phyloP scores from a whole-genome alignment of 2,888 invertebrate genomes.

The Lithodes maja region DNA sequence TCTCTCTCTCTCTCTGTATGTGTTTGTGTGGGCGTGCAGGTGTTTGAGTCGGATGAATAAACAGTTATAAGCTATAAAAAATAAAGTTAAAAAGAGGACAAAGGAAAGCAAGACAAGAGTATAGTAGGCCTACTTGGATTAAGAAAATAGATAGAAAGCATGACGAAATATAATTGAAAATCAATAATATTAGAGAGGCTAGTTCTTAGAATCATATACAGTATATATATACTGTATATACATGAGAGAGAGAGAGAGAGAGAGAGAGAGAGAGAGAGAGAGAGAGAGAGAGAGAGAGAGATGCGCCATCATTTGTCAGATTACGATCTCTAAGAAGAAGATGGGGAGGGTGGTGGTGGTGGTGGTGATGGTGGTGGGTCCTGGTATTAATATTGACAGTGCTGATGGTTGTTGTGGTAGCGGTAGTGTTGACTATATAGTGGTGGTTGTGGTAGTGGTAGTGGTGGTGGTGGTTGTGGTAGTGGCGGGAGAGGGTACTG shows the following conservation, averaged over 20 bases:
- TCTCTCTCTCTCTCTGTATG: slow-evolving; percentile 10
- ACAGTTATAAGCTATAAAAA: not conserved
- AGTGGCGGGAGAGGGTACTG: not conserved
- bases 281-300: not conserved
- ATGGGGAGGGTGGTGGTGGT: not conserved
- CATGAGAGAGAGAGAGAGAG: not conserved
- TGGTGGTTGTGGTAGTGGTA: not conserved
- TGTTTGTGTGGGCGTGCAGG: not conserved
- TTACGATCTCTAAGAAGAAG: slow-evolving; percentile 2
- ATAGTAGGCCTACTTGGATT: too few relatives aligned
- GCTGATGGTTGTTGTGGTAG: not conserved
- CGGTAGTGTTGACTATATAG: not conserved
- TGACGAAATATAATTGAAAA: too few relatives aligned
- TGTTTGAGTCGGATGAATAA: not conserved
- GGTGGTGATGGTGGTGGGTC: not conserved
- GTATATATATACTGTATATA: too few relatives aligned
- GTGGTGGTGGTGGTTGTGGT: not conserved
- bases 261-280: not conserved
- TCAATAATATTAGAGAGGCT: not conserved
- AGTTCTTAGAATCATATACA: not conserved
- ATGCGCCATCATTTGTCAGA: slow-evolving; percentile 21
- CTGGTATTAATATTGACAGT: not conserved
- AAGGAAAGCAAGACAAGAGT: not conserved
- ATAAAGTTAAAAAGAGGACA: not conserved
- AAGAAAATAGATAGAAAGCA: too few relatives aligned